Evolutionary conservation across 1,140 invertebrate species (phyloP), one percentile per base, ranked within the genome.

Genomic region (Mylabris phalerata): DNA sequence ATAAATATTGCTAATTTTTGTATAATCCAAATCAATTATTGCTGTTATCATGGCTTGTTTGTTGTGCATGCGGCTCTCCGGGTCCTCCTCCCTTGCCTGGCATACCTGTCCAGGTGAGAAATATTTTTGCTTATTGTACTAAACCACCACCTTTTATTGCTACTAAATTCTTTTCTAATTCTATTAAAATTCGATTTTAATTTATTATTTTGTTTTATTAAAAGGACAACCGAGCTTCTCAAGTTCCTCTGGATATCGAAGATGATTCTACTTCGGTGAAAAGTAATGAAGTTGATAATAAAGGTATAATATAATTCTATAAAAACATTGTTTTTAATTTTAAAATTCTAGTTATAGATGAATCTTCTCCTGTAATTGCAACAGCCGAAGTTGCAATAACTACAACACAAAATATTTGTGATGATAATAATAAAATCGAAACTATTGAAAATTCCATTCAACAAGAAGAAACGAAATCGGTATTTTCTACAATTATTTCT

Each of bases 231-330:
- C 88, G 88, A 80, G 86, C 84, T 71, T 90, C 87, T 70, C 88
- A 90, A 77, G 82, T 89, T 77, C 87, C 85, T 70, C 84, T 90
- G 84, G 88, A 90, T 78, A 82, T 90, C 81, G 89, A 91, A 87
- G 89, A 91, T 89, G 89, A 92, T 79, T 86, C 87, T 73, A 82
- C 85, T 72, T 89, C 88, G 66, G 81, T 89, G 70, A 82, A 82
- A 77, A 84, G 85, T 74, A 88, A 84, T 82, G 89, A 90, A 73
- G 80, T 81, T 79, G 83, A 86, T 61, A 74, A 78, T 77, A 88
- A 87, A 77, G 80, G 88, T 87, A 74, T 19, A 19, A 19, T 19
- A 79, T 25, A 42, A 42, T 7, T 42, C 41, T 42, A 11, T 4
- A 2, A 9, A 42, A 42, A 42, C 0, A 42, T n/a, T 42, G 41